Percentiles rank a stretch among this genome's conserved stretches.
These are phyloP conservation scores for Chelonia mydas DNA, from an alignment of 2,797 vertebrate genomes.

Conservation along the genomic window DNA sequence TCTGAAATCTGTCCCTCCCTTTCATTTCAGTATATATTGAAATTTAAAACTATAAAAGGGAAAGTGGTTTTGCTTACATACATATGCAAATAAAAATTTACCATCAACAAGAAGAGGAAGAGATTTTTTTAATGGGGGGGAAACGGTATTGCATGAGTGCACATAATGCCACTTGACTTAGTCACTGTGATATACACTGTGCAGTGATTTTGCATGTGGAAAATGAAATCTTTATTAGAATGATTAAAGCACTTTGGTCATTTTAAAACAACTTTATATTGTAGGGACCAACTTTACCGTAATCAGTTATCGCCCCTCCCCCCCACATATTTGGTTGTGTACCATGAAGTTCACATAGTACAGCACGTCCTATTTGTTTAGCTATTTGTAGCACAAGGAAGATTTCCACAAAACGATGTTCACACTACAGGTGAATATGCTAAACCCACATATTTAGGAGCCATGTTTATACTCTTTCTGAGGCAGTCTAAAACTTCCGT, in stretches of 20 bases:
- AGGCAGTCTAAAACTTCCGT: fast-evolving
- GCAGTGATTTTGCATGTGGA: not conserved
- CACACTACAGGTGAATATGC: not conserved
- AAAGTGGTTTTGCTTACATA: not conserved
- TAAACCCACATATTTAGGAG: not conserved
- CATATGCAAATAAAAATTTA: not conserved
- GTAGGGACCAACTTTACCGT: not conserved
- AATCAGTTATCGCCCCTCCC: too few species aligned
- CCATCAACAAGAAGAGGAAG: not conserved
- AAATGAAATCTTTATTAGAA: not conserved
- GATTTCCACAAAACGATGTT: not conserved
- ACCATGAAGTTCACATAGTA: not conserved
- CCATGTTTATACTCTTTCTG: not conserved
- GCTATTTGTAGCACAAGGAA: not conserved
- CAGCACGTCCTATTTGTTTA: not conserved
- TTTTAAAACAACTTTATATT: not conserved
- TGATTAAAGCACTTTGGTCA: not conserved
- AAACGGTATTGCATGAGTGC: not conserved
- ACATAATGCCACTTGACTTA: not conserved
- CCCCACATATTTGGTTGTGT: not conserved
- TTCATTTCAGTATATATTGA: not conserved
- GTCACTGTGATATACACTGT: not conserved
- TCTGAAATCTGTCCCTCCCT: not conserved
- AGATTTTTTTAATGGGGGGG: not conserved
- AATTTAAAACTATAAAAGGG: not conserved